These are phyloP conservation scores for Piprites chloris DNA, from an alignment of 2,113 vertebrate species.

Conservation along the genomic window DNA sequence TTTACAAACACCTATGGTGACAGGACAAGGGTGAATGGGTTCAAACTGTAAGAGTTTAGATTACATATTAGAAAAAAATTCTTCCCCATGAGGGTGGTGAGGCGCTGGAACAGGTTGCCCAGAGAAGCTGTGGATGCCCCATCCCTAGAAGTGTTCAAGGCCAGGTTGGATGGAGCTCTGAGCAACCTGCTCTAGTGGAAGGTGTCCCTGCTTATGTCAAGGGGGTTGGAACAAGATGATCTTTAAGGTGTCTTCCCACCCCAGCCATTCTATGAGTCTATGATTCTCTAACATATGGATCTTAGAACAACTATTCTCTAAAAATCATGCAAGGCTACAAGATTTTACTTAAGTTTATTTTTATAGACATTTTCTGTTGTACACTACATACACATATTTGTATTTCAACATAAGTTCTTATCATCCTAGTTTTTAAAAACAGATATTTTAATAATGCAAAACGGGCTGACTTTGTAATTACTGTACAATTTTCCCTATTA, in stretches of 20 bases:
- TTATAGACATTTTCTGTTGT: not conserved
- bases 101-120: not conserved
- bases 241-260: not conserved
- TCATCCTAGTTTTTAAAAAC: not conserved
- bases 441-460: not conserved
- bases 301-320: not conserved
- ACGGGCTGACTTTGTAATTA: not conserved
- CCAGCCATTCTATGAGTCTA: not conserved
- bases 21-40: not conserved
- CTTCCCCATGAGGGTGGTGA: not conserved
- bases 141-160: not conserved
- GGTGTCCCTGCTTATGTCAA: no score
- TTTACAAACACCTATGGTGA: not conserved
- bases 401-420: not conserved
- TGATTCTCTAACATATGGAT: not conserved
- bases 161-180: not conserved
- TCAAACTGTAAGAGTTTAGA: not conserved
- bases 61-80: not conserved
- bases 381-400: not conserved
- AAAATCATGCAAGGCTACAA: not conserved
- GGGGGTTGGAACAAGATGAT: rapidly evolving
- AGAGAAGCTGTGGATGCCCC: not conserved
- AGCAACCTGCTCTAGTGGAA: not conserved
- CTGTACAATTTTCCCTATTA: not conserved
- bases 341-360: not conserved